Percentiles rank a stretch among this genome's conserved stretches.
phyloP scores from a whole-genome alignment of 2,797 vertebrate genomes.

The Poecilia wingei region DNA sequence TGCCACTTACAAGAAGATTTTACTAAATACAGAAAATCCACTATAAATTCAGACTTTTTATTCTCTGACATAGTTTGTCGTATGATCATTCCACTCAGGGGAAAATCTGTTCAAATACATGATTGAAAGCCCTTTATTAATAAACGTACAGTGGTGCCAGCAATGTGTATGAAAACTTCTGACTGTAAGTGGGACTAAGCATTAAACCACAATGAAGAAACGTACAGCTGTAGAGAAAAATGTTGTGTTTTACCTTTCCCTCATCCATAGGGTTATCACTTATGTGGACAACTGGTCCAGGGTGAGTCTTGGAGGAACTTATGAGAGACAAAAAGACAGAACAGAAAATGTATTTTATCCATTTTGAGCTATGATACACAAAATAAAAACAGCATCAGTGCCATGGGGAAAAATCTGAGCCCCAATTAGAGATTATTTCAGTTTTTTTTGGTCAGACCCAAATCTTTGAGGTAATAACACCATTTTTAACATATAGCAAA shows the following conservation, averaged over 20 bases:
- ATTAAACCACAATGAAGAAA: neutral
- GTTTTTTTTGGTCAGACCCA: neutral
- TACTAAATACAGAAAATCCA: neutral
- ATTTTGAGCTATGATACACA: neutral
- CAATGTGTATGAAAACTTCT: neutral
- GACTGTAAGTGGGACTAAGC: neutral
- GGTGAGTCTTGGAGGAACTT: slow-evolving; percentile 97
- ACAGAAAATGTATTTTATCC: neutral
- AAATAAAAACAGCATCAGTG: neutral
- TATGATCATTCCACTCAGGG: neutral
- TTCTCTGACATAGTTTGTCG: neutral
- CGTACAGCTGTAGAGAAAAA: neutral
- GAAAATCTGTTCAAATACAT: neutral
- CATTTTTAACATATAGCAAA: neutral
- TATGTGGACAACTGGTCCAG: slow-evolving; percentile 97
- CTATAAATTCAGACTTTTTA: neutral
- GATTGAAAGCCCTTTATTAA: neutral
- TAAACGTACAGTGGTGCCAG: neutral
- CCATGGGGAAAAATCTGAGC: neutral
- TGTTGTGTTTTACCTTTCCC: slow-evolving; percentile 87
- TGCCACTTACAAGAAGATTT: neutral
- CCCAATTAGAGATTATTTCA: neutral
- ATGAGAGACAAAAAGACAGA: slow-evolving; percentile 35
- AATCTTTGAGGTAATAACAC: neutral
- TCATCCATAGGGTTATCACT: slow-evolving; percentile 99